These are phyloP conservation scores for Sebastolobus alascanus DNA, from an alignment of 2,797 vertebrate genomes.

Conservation along the genomic window DNA sequence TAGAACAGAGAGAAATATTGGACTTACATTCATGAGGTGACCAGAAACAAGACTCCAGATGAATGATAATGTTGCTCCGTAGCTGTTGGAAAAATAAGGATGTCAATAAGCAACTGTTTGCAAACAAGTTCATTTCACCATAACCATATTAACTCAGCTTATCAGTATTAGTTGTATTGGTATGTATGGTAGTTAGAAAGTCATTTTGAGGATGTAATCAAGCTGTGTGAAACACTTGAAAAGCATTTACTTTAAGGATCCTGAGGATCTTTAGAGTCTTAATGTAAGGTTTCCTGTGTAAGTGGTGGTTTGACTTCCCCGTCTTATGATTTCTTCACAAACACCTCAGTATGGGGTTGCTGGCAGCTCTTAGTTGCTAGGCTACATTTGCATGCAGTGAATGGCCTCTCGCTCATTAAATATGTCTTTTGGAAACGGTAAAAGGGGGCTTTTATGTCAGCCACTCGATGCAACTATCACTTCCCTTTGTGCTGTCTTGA, in stretches of 20 bases:
- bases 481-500: slow-evolving; percentile 9
- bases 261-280: not conserved
- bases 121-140: not conserved
- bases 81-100: no score
- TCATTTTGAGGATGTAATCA: not conserved
- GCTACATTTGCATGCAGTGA: slow-evolving; percentile 40
- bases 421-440: slow-evolving; percentile 22
- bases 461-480: slow-evolving; percentile 1
- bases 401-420: slow-evolving; percentile 19
- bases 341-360: slow-evolving; percentile 9
- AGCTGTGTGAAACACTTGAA: no score
- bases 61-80: not conserved
- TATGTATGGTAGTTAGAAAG: not conserved
- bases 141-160: not conserved
- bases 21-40: no score
- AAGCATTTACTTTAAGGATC: no score
- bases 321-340: slow-evolving; percentile 26
- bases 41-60: no score
- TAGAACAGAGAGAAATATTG: no score
- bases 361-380: slow-evolving; percentile 34
- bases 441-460: slow-evolving; percentile 28
- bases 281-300: not conserved
- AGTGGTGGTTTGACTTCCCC: slow-evolving; percentile 1
- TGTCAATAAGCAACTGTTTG: not conserved
- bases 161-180: not conserved